A percentile compares a stretch with the other conserved stretches of the same genome.
Evolutionary conservation across 2,797 vertebrate species (phyloP).

Genomic region (Acestrorhynchus altus): DNA sequence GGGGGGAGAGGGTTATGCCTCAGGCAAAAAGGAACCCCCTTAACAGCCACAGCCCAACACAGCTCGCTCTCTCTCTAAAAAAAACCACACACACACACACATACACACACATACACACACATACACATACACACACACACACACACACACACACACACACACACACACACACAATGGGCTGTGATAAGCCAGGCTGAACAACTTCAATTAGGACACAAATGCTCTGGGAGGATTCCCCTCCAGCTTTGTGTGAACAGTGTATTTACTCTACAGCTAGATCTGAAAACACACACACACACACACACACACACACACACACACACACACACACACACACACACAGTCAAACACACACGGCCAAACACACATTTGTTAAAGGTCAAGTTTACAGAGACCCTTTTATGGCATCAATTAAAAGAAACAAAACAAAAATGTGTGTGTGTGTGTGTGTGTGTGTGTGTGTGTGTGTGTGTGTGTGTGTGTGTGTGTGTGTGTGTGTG

Average conservation of each 20-base stretch:
- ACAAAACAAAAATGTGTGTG: conserved; percentile 10
- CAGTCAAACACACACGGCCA: background rate
- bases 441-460: conserved; percentile 14
- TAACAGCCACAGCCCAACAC: conserved; percentile 49
- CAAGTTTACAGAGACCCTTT: conserved; percentile 33
- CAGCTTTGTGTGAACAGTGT: conserved; percentile 38
- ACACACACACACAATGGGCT: conserved; percentile 33
- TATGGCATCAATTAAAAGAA: conserved; percentile 30
- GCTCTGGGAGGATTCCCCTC: conserved; percentile 64
- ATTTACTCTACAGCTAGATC: conserved; percentile 36
- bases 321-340: conserved; percentile 23
- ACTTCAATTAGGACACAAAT: conserved; percentile 83
- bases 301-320: conserved; percentile 40
- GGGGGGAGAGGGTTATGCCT: conserved; percentile 44
- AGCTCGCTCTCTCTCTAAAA: background rate
- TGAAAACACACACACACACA: conserved; percentile 1
- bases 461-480: conserved; percentile 6
- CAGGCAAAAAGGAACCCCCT: conserved; percentile 65
- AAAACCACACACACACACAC: conserved; percentile 41
- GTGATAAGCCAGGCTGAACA: conserved; percentile 67
- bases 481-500: conserved; percentile 7
- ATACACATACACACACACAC: conserved; percentile 50
- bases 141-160: conserved; percentile 52
- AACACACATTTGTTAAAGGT: conserved; percentile 44
- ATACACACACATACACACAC: conserved; percentile 40